Conservation (phyloP, 2,113 vertebrate genomes). For the Oryzias melastigma region DNA sequence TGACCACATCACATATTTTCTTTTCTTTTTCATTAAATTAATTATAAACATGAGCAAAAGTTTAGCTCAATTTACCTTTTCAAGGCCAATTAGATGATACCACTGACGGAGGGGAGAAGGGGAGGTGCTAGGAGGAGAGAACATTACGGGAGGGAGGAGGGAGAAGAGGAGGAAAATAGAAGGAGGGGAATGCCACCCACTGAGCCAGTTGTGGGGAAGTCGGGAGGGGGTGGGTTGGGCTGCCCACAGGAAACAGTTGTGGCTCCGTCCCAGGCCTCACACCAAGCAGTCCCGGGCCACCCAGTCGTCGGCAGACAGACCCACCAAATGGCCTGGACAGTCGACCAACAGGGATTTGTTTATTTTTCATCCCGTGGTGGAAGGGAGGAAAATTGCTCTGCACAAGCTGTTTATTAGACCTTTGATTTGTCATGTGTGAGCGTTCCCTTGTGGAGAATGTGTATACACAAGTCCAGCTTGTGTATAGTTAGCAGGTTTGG, state of each 20-base stretch:
- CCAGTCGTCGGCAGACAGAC: constrained; percentile 76
- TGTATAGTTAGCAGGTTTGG: constrained; percentile 64
- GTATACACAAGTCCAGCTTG: constrained; percentile 68
- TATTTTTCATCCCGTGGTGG: constrained; percentile 79
- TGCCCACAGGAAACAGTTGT: constrained; percentile 81
- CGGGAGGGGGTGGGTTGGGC: constrained; percentile 70
- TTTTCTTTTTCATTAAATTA: no score
- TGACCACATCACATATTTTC: no score
- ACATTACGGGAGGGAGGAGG: constrained; percentile 17
- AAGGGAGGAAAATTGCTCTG: constrained; percentile 65
- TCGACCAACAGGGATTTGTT: constrained; percentile 74
- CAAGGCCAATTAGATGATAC: constrained; percentile 33
- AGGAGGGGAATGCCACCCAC: constrained; percentile 78
- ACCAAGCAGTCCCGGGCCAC: constrained; percentile 77
- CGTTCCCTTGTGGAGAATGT: constrained; percentile 61
- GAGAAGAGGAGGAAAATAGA: constrained; percentile 33
- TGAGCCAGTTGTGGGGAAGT: constrained; percentile 70
- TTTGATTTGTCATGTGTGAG: constrained; percentile 81
- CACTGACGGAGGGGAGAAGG: constrained; percentile 21
- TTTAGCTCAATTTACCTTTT: constrained; percentile 6
- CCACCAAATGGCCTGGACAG: constrained; percentile 67
- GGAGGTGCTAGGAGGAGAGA: constrained; percentile 11
- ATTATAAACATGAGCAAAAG: background rate
- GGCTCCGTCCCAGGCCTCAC: constrained; percentile 80
- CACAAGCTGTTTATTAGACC: constrained; percentile 77